phyloP scores from a whole-genome alignment of 2,797 vertebrate genomes.

The Artibeus jamaicensis region DNA sequence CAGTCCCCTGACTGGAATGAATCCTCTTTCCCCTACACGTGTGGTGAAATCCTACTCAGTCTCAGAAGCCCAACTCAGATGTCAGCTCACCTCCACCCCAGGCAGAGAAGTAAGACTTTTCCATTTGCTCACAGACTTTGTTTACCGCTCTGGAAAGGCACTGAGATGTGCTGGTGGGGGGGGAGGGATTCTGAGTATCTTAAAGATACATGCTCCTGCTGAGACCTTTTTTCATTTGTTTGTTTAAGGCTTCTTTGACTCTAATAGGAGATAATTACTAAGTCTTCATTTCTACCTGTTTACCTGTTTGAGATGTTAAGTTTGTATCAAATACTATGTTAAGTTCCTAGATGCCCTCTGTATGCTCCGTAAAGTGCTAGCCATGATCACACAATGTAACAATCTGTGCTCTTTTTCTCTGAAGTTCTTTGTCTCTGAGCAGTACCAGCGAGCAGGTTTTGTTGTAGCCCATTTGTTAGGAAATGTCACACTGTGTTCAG shows the following conservation, averaged over 20 bases:
- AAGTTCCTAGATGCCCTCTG: neutral
- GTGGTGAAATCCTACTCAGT: neutral
- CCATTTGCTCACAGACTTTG: neutral
- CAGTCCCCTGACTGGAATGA: neutral
- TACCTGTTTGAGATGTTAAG: neutral
- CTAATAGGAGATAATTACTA: neutral
- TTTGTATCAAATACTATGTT: neutral
- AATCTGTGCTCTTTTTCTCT: neutral
- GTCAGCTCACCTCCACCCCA: neutral
- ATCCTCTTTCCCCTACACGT: neutral
- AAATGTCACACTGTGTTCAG: neutral
- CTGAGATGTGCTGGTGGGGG: neutral
- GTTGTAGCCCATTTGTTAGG: neutral
- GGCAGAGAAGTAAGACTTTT: neutral
- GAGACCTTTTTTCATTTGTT: neutral
- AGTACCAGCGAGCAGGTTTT: neutral
- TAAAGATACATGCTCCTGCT: neutral
- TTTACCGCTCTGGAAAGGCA: neutral
- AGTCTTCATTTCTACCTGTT: neutral
- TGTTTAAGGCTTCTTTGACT: neutral
- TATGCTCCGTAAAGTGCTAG: neutral
- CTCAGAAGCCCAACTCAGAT: neutral
- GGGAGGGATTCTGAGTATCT: neutral
- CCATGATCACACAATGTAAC: rapidly evolving
- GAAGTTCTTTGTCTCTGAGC: neutral